Base-by-base conservation (phyloP, 2,113 vertebrate species). In the Cichladusa arquata region DNA sequence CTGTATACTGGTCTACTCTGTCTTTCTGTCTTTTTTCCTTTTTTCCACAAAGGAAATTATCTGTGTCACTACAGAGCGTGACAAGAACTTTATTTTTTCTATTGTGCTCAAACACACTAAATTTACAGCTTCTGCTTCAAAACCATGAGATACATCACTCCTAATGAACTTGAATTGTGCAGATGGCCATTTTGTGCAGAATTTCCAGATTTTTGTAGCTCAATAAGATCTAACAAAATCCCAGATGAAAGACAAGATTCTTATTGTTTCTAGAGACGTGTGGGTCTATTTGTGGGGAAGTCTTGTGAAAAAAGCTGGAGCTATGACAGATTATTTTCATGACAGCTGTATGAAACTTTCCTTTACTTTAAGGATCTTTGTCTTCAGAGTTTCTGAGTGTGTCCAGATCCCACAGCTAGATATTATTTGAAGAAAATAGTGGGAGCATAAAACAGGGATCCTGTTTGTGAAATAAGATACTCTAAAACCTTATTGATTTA, bases 51-150 rank as follows among this genome's bases (percentile, higher is more conserved):
- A 19, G 9, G 7, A 69, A 64, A 73, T 61, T 36, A 36, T 20
- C 23, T 54, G 13, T 0, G 2, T n/a, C 47, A 29, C 18, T 67
- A 40, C 5, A 40, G 26, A 36, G 12, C 1, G 0, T 66, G 80
- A 24, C 5, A 42, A 71, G 31, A 71, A 24, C 9, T 56, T 4
- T 42, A 10, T 28, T 76, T 67, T 91, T 33, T n/a, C 60, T 61
- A 18, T 50, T 51, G 51, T 65, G 14, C 24, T 66, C 54, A 81
- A 77, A 40, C 24, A 74, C 8, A 44, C 5, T 40, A 40, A 81
- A 76, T 72, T 72, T 14, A 64, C 25, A 86, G 16, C 23, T 56
- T 24, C 26, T 60, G 7, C 48, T 86, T 80, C 45, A 72, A 82
- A 94, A 67, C 5, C 10, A 14, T 58, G 38, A 74, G 42, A 34